Evolutionary conservation across 1,140 invertebrate genomes (phyloP).

Genomic region (Contarinia nasturtii): DNA sequence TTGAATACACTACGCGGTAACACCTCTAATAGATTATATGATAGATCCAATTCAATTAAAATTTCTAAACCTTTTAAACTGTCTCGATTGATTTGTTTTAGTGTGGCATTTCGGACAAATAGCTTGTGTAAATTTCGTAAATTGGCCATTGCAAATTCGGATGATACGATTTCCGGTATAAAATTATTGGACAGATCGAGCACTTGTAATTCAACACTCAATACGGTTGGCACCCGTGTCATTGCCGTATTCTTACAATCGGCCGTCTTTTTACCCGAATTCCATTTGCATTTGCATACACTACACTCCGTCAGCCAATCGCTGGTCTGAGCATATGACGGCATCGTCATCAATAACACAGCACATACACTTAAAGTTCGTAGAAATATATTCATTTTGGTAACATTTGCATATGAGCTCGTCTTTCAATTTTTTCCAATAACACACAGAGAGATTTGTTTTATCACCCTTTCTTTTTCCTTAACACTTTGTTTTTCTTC

Average conservation of each 20-base stretch:
- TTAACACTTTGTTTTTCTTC: no score
- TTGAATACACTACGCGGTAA: slow-evolving; percentile 49
- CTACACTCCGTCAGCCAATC: slow-evolving; percentile 33
- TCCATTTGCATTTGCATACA: slow-evolving; percentile 56
- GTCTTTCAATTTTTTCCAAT: no score
- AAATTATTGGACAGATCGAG: slow-evolving; percentile 53
- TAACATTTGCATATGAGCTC: no score
- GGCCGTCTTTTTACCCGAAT: slow-evolving; percentile 57
- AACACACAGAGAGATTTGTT: no score
- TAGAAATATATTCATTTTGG: no score
- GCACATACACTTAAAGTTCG: no score
- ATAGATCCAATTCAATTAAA: slow-evolving; percentile 66
- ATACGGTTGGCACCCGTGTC: slow-evolving; percentile 39
- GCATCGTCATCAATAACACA: neutral
- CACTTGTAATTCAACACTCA: slow-evolving; percentile 53
- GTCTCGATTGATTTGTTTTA: slow-evolving; percentile 40
- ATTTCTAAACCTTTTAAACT: slow-evolving; percentile 55
- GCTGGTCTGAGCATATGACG: neutral
- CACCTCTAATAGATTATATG: slow-evolving; percentile 45
- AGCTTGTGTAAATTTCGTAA: slow-evolving; percentile 65
- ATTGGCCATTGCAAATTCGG: slow-evolving; percentile 43
- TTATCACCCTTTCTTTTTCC: no score
- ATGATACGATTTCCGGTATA: slow-evolving; percentile 36
- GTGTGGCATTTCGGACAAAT: slow-evolving; percentile 42
- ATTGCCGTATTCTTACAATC: slow-evolving; percentile 47